phyloP scores from a whole-genome alignment of 2,797 vertebrate species.

The Antrozous pallidus region DNA sequence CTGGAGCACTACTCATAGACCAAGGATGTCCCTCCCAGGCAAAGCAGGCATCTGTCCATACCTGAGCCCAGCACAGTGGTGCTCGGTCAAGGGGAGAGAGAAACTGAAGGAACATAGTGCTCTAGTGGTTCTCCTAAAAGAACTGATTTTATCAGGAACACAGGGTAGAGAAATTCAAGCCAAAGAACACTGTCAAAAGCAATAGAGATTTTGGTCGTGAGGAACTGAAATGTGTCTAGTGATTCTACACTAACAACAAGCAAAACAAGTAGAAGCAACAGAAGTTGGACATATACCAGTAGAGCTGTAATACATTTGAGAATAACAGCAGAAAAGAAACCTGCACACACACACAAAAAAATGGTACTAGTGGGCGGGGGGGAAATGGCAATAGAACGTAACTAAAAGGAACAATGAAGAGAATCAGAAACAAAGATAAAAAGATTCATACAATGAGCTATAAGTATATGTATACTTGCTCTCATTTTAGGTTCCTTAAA shows the following conservation, averaged over 20 bases:
- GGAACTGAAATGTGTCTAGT: background rate
- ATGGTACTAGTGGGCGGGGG: background rate
- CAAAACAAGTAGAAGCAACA: background rate
- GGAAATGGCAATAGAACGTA: background rate
- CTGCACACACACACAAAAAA: background rate
- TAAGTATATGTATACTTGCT: background rate
- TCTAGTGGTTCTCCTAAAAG: background rate
- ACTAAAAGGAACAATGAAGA: background rate
- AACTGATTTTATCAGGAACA: background rate
- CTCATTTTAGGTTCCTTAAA: background rate
- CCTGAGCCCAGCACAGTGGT: accelerated
- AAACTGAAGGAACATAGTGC: background rate
- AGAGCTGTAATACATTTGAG: background rate
- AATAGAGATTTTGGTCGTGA: background rate
- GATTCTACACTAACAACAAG: background rate
- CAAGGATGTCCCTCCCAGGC: background rate
- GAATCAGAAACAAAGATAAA: background rate
- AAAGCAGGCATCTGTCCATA: background rate
- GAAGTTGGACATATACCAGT: background rate
- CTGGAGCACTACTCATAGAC: background rate
- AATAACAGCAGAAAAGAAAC: background rate
- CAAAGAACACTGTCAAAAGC: background rate
- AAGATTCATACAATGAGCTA: background rate
- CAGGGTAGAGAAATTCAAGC: background rate
- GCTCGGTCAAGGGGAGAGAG: no score